These are phyloP conservation scores for Amorpha juglandis DNA, from an alignment of 2,888 invertebrate species.

Conservation along the genomic window DNA sequence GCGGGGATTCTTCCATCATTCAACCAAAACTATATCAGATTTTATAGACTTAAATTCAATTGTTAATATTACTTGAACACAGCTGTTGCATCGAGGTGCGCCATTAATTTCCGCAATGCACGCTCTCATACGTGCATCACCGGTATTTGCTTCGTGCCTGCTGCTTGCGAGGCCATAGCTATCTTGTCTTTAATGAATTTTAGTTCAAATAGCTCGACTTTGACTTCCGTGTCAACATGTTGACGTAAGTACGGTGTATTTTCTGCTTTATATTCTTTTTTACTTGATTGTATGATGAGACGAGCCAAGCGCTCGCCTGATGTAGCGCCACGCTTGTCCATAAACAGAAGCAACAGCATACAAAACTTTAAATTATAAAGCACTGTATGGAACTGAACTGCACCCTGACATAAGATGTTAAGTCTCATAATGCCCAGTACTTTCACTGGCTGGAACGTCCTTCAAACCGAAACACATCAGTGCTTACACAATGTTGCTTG, in stretches of 20 bases:
- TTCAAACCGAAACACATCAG: too few species aligned
- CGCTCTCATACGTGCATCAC: conserved; percentile 8
- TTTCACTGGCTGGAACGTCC: too few species aligned
- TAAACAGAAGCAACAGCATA: too few species aligned
- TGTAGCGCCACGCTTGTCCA: too few species aligned
- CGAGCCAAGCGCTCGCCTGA: too few species aligned
- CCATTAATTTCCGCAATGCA: conserved; percentile 20
- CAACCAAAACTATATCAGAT: neutral
- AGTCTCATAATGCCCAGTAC: too few species aligned
- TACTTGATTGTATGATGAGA: too few species aligned
- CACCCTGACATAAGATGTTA: too few species aligned
- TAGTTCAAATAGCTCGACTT: neutral
- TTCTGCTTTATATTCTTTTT: neutral
- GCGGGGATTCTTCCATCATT: too few species aligned
- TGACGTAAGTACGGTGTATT: neutral
- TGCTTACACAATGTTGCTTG: too few species aligned
- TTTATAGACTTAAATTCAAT: neutral
- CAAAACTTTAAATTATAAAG: too few species aligned
- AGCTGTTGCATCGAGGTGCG: neutral
- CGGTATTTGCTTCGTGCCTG: neutral
- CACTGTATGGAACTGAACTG: too few species aligned
- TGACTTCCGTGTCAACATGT: neutral
- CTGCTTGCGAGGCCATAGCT: neutral
- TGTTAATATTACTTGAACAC: neutral
- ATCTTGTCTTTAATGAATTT: neutral